Conservation (phyloP, 2,797 vertebrate species). For the Enteromius thamalakanensis region DNA sequence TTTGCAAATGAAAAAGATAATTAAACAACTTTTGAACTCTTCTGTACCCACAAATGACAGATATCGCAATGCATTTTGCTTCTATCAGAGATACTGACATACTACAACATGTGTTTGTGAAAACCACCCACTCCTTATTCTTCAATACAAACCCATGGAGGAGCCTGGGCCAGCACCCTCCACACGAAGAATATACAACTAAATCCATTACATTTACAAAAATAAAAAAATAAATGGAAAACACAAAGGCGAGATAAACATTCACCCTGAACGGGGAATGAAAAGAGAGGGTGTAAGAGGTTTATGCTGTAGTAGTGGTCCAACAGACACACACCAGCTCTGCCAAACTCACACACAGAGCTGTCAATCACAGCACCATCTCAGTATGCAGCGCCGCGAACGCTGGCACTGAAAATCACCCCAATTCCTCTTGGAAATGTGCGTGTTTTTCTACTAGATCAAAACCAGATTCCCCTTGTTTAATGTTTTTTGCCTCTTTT, state of each 20-base stretch:
- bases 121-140: conserved; percentile 26
- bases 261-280: background rate
- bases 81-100: background rate
- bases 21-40: background rate
- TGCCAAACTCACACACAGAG: conserved; percentile 44
- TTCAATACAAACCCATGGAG: conserved; percentile 20
- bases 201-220: background rate
- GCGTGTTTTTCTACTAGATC: conserved; percentile 7
- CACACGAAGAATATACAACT: background rate
- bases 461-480: conserved; percentile 9
- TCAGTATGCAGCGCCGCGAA: background rate
- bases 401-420: conserved; percentile 3
- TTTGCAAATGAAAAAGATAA: background rate
- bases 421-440: background rate
- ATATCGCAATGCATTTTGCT: background rate
- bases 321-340: conserved; percentile 19
- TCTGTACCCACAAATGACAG: background rate
- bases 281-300: background rate
- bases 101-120: conserved; percentile 12
- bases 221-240: conserved; percentile 9
- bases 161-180: background rate
- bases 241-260: background rate
- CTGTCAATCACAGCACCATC: conserved; percentile 48
- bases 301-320: conserved; percentile 33
- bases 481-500: background rate